These are phyloP conservation scores for Sterna hirundo DNA, from an alignment of 2,113 vertebrate species.

Conservation along the genomic window DNA sequence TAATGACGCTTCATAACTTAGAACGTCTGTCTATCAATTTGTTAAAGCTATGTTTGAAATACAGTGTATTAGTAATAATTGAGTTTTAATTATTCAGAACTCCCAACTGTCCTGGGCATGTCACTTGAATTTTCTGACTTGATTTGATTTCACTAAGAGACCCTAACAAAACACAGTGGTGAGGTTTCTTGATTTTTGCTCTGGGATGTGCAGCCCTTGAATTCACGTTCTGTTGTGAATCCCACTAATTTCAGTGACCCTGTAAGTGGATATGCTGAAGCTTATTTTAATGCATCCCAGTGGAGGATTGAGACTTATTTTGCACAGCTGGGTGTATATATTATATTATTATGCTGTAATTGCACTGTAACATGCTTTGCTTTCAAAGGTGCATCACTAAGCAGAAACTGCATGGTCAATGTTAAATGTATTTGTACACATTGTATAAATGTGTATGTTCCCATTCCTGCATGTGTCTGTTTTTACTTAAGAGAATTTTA, in stretches of 20 bases:
- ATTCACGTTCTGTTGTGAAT: neutral
- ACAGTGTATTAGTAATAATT: neutral
- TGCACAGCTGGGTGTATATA: neutral
- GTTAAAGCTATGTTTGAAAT: neutral
- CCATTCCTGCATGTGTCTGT: slow-evolving; percentile 62
- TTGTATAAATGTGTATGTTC: slow-evolving; percentile 67
- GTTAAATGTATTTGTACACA: slow-evolving; percentile 66
- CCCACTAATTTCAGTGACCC: neutral
- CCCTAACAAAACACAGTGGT: neutral
- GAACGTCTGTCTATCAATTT: neutral
- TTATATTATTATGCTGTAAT: neutral
- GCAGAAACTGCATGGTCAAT: slow-evolving; percentile 54
- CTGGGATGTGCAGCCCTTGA: neutral
- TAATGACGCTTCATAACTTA: neutral
- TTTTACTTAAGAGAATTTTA: slow-evolving; percentile 19
- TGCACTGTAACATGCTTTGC: slow-evolving; percentile 12
- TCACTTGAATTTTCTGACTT: neutral
- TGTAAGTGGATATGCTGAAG: neutral
- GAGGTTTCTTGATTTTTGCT: neutral
- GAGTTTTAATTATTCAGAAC: neutral
- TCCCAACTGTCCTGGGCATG: neutral
- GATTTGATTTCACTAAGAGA: neutral
- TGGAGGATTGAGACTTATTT: neutral
- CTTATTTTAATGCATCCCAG: neutral
- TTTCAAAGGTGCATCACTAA: slow-evolving; percentile 37